These are phyloP conservation scores for Mesocentrotus franciscanus DNA, from an alignment of 53 echinoderm and acorn worm genomes.

Conservation along the genomic window DNA sequence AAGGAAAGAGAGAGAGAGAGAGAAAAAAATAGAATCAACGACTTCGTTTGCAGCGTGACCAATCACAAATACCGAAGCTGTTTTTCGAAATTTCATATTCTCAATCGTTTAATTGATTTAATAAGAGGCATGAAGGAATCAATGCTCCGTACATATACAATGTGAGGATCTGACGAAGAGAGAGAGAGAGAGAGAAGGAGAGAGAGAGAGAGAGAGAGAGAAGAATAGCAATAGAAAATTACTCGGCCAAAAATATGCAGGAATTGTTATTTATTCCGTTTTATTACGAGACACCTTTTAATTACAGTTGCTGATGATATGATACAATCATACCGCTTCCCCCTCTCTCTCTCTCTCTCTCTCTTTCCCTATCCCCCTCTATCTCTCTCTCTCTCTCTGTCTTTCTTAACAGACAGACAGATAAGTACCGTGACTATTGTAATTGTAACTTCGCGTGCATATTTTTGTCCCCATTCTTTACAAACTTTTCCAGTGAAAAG, in stretches of 20 bases:
- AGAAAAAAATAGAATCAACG: too few species aligned
- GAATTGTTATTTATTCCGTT: background rate
- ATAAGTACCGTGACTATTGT: conserved; percentile 23
- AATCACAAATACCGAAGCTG: too few species aligned
- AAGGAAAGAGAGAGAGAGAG: too few species aligned
- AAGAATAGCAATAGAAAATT: background rate
- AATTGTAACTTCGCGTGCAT: conserved; percentile 43
- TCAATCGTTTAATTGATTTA: too few species aligned
- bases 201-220: background rate
- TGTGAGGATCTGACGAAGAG: too few species aligned
- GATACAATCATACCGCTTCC: background rate
- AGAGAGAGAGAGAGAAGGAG: too few species aligned
- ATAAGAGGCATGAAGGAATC: too few species aligned
- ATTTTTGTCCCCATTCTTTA: conserved; percentile 31
- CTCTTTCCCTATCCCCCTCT: background rate
- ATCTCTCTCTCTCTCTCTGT: background rate
- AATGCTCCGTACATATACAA: too few species aligned
- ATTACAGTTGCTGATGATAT: background rate
- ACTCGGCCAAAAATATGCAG: background rate
- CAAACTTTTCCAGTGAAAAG: conserved; percentile 30
- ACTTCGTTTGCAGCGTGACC: too few species aligned
- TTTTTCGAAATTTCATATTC: too few species aligned
- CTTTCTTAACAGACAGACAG: background rate
- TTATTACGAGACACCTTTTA: background rate
- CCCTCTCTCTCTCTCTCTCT: background rate